phyloP scores from a whole-genome alignment of 2,113 vertebrate species.

The Alexandromys fortis region DNA sequence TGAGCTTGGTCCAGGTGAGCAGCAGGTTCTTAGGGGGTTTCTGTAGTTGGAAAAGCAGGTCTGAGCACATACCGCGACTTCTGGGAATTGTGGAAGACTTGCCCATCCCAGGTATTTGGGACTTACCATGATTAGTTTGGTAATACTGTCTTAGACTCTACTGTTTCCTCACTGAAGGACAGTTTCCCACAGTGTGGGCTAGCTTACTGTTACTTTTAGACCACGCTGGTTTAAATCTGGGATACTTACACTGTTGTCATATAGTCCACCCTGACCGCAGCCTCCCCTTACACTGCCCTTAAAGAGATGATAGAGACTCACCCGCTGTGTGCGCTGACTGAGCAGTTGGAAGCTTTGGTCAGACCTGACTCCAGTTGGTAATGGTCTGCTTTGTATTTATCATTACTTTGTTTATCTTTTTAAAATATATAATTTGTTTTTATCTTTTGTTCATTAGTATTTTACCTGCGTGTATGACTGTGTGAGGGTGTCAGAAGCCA shows the following conservation, averaged over 20 bases:
- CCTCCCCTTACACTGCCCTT: not conserved
- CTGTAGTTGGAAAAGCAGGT: not conserved
- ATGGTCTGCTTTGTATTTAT: not conserved
- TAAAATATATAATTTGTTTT: not conserved
- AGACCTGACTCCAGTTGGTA: not conserved
- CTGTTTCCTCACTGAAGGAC: not conserved
- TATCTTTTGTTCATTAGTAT: not conserved
- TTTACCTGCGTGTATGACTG: not conserved
- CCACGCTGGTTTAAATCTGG: not conserved
- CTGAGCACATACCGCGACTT: not conserved
- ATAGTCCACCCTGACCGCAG: not conserved
- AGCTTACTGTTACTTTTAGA: not conserved
- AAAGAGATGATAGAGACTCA: not conserved
- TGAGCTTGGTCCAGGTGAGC: constrained; percentile 86
- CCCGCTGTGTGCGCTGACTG: not conserved
- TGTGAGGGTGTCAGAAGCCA: not conserved
- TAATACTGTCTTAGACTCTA: not conserved
- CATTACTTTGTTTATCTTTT: not conserved
- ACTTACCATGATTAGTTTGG: not conserved
- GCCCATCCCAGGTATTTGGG: not conserved
- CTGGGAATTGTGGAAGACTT: not conserved
- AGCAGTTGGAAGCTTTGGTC: not conserved
- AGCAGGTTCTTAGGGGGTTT: not conserved
- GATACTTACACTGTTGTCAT: not conserved
- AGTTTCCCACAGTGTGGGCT: not conserved